These are phyloP conservation scores for Danio kyathit DNA, from an alignment of 2,797 vertebrate species.

Conservation along the genomic window DNA sequence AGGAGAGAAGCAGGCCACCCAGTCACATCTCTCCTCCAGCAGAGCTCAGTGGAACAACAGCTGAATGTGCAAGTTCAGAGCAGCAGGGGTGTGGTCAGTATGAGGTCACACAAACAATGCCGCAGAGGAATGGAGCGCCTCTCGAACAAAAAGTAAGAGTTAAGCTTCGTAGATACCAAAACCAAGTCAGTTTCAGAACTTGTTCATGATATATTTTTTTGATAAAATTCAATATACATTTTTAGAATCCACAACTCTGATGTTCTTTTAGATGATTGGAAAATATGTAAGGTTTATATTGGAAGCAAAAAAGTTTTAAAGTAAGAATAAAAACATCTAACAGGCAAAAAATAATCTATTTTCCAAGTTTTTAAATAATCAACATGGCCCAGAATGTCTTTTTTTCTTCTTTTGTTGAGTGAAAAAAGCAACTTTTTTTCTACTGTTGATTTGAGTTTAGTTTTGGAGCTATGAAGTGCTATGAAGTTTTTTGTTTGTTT, in stretches of 20 bases:
- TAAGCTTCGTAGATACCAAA: not conserved
- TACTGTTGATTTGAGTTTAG: too few species aligned
- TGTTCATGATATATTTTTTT: not conserved
- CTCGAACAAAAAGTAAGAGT: conserved; percentile 60
- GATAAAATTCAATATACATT: not conserved
- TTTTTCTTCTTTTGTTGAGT: too few species aligned
- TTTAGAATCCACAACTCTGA: not conserved
- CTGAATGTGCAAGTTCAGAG: conserved; percentile 35
- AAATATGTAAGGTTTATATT: not conserved
- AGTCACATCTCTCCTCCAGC: conserved; percentile 12
- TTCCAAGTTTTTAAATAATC: too few species aligned
- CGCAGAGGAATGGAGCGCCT: conserved; percentile 37
- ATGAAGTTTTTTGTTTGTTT: too few species aligned
- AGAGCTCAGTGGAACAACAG: conserved; percentile 47
- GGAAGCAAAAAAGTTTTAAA: not conserved
- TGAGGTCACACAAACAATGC: conserved; percentile 42
- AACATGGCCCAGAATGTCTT: too few species aligned
- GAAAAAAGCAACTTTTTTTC: too few species aligned
- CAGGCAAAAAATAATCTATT: too few species aligned
- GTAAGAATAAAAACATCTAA: not conserved
- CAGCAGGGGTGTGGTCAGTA: conserved; percentile 39
- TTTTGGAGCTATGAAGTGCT: too few species aligned
- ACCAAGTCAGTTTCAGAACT: not conserved
- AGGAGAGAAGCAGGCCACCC: conserved; percentile 36
- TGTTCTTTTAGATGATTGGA: not conserved